A percentile compares a stretch with the other conserved stretches of the same genome.
These are phyloP conservation scores for Bibio marci DNA, from an alignment of 2,888 invertebrate species.

Conservation along the genomic window DNA sequence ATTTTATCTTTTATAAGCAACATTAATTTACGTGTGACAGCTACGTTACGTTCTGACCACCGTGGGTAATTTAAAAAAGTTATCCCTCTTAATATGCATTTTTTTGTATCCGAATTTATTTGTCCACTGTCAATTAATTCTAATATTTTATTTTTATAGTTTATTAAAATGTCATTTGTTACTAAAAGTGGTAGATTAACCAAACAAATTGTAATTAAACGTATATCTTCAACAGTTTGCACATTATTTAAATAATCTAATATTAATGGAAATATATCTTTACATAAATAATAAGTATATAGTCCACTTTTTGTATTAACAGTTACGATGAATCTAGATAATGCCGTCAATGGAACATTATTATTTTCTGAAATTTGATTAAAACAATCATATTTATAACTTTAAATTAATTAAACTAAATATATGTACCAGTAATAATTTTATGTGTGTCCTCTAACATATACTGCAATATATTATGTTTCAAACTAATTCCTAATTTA, in stretches of 20 bases:
- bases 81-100: conserved; percentile 18
- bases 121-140: conserved; percentile 19
- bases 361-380: conserved; percentile 2
- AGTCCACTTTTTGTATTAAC: conserved; percentile 26
- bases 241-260: conserved; percentile 21
- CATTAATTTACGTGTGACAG: conserved; percentile 24
- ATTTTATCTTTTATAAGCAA: conserved; percentile 24
- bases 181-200: conserved; percentile 27
- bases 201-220: conserved; percentile 31
- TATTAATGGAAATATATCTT: conserved; percentile 26
- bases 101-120: conserved; percentile 16
- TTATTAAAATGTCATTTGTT: conserved; percentile 20
- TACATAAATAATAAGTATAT: conserved; percentile 24
- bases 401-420: neutral
- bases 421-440: conserved; percentile 15
- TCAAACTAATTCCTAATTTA: conserved; percentile 28
- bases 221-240: conserved; percentile 24
- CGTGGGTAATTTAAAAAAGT: conserved; percentile 30
- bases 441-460: conserved; percentile 18
- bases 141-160: conserved; percentile 24
- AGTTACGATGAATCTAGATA: conserved; percentile 29
- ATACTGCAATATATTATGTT: conserved; percentile 20
- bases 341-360: conserved; percentile 20
- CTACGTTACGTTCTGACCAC: conserved; percentile 28
- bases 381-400: conserved; percentile 6